Conservation (phyloP, 2,797 vertebrate species). For the Catamblyrhynchus diadema region DNA sequence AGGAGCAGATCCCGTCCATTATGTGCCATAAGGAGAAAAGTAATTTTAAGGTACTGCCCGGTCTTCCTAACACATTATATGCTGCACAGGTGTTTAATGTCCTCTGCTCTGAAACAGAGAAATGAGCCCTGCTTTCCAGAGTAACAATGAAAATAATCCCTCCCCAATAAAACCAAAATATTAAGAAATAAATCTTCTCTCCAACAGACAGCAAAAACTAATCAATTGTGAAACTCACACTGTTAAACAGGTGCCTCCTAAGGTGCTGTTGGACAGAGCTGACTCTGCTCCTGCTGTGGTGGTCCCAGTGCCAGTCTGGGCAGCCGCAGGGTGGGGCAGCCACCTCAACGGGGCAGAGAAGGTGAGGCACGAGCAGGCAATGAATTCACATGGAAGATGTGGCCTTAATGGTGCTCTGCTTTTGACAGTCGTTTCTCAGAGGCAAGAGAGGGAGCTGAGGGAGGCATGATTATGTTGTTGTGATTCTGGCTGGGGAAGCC, state of each 20-base stretch:
- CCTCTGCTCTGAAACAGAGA: neutral
- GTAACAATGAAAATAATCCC: neutral
- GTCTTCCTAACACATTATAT: neutral
- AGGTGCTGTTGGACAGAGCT: neutral
- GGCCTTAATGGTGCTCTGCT: rapidly evolving
- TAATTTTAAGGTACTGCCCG: neutral
- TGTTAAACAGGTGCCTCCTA: neutral
- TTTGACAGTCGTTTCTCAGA: neutral
- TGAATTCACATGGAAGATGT: rapidly evolving
- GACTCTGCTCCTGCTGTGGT: neutral
- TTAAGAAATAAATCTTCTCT: neutral
- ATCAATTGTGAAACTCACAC: neutral
- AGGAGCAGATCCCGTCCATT: neutral
- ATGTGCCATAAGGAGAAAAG: neutral
- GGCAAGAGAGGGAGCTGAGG: neutral
- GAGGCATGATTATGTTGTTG: rapidly evolving
- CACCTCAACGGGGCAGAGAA: rapidly evolving
- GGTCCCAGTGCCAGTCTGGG: neutral
- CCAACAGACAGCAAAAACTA: rapidly evolving
- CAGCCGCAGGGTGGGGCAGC: too few species aligned
- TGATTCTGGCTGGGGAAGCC: neutral
- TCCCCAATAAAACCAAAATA: neutral
- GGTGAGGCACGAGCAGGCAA: rapidly evolving
- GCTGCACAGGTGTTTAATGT: neutral
- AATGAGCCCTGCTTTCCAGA: neutral